Evolutionary conservation across 2,888 invertebrate species (phyloP).

Genomic region (Oasisia sp.): DNA sequence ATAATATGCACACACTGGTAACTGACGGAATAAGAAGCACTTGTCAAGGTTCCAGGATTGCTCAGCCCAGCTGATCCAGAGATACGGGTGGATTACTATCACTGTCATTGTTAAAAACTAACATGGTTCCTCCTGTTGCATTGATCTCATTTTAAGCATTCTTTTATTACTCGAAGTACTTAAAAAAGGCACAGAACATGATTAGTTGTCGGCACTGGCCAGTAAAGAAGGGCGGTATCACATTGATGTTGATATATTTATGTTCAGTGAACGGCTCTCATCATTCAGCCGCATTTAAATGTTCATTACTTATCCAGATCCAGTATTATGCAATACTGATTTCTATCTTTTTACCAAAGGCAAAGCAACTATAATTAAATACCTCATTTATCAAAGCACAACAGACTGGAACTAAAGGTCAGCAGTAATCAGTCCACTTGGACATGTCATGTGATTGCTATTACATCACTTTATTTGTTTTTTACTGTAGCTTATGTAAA

Average conservation of each 20-base stretch:
- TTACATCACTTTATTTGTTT: background rate
- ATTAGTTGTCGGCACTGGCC: background rate
- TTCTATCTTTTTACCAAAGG: no score
- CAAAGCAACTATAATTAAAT: background rate
- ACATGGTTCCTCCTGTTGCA: background rate
- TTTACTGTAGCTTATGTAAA: no score
- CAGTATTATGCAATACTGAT: background rate
- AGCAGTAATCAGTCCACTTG: background rate
- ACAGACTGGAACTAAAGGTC: background rate
- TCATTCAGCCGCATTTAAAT: background rate
- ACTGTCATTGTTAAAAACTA: background rate
- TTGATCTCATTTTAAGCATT: background rate
- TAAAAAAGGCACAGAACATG: background rate
- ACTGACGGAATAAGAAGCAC: background rate
- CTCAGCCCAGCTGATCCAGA: background rate
- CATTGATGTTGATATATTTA: background rate
- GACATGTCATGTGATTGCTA: background rate
- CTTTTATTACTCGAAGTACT: background rate
- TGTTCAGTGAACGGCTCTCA: background rate
- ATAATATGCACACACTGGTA: background rate
- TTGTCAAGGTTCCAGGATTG: background rate
- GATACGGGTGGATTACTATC: background rate
- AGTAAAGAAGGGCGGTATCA: background rate
- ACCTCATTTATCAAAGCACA: background rate
- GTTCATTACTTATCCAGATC: background rate